Conservation (phyloP, 2,113 vertebrate genomes). For the Sakesphorus luctuosus region DNA sequence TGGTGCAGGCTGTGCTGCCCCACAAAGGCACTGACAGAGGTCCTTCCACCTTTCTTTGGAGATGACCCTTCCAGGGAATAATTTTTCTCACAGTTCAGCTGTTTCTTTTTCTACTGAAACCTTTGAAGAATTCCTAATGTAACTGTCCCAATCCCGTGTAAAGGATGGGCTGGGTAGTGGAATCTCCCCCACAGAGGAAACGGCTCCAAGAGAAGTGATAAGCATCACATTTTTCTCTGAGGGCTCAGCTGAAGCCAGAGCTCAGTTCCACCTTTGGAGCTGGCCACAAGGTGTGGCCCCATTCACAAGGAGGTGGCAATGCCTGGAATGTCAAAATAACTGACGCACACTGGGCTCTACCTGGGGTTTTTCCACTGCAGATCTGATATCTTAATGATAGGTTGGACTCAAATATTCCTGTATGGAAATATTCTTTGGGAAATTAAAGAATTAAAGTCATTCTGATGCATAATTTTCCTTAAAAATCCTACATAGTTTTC, state of each 20-base stretch:
- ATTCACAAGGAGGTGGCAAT: neutral
- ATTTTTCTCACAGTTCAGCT: neutral
- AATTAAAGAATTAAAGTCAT: neutral
- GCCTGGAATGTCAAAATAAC: conserved; percentile 27
- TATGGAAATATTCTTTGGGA: conserved; percentile 18
- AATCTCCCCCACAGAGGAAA: neutral
- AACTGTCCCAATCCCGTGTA: fast-evolving
- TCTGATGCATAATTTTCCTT: neutral
- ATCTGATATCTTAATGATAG: conserved; percentile 2
- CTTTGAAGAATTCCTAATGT: neutral
- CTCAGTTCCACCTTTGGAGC: neutral
- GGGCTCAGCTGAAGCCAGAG: neutral
- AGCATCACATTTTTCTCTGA: neutral
- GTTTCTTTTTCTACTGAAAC: neutral
- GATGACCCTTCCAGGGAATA: neutral
- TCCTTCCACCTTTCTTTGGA: neutral
- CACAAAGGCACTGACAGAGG: neutral
- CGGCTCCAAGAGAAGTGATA: neutral
- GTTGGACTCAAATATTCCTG: neutral
- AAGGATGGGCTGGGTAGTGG: neutral
- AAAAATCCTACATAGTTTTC: neutral
- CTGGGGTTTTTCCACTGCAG: conserved; percentile 26
- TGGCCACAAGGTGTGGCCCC: conserved; percentile 17
- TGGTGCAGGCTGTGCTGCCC: neutral
- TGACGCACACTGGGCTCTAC: neutral